These are phyloP conservation scores for Gila orcuttii DNA, from an alignment of 2,113 vertebrate species.

Conservation along the genomic window DNA sequence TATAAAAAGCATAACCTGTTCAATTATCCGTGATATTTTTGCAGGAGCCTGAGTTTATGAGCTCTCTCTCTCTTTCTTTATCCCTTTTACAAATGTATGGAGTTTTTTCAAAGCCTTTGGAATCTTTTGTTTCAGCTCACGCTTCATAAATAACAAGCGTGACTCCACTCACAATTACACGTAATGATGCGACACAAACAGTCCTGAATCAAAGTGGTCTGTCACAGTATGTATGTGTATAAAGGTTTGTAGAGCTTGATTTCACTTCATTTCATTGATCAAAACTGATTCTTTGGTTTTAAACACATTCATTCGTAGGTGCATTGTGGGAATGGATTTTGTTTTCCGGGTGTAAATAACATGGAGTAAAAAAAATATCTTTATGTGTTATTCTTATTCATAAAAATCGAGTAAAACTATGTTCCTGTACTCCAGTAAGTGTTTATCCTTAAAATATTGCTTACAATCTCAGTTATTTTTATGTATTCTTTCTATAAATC, in stretches of 20 bases:
- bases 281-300: neutral
- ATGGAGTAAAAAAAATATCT: neutral
- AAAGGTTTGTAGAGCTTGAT: neutral
- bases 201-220: neutral
- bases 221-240: neutral
- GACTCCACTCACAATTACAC: neutral
- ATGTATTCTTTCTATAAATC: neutral
- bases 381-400: neutral
- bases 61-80: neutral
- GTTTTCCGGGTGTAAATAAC: too few relatives aligned
- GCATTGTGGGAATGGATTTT: neutral
- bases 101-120: neutral
- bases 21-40: neutral
- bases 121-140: neutral
- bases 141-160: neutral
- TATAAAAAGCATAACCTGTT: constrained; percentile 42
- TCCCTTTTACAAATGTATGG: neutral
- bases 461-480: neutral
- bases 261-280: neutral
- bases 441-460: neutral
- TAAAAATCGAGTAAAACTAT: neutral
- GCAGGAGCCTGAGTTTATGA: neutral
- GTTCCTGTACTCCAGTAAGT: neutral
- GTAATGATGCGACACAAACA: neutral
- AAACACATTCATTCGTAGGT: neutral